Conservation (phyloP, 2,888 invertebrate species). For the Tenthredo mesomela region DNA sequence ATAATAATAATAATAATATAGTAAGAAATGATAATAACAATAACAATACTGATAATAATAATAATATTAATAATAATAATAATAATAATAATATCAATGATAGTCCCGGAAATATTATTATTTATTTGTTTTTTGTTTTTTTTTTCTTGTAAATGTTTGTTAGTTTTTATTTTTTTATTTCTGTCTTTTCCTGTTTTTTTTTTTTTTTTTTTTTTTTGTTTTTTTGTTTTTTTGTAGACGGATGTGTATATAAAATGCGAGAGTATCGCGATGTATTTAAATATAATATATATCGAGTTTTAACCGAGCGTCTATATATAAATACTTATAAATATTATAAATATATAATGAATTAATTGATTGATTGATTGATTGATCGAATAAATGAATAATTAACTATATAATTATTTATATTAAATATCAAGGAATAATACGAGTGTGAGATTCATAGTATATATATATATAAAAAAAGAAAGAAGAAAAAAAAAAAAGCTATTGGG, state of each 20-base stretch:
- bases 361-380: neutral
- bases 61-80: neutral
- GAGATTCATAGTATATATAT: conserved; percentile 51
- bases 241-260: too few relatives aligned
- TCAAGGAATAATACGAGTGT: conserved; percentile 59
- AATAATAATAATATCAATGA: too few relatives aligned
- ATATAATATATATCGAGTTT: too few relatives aligned
- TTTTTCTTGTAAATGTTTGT: neutral
- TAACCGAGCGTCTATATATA: conserved; percentile 52
- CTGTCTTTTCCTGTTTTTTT: too few relatives aligned
- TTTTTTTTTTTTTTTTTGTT: too few relatives aligned
- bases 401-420: conserved; percentile 68
- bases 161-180: neutral
- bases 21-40: neutral
- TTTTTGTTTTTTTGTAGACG: too few relatives aligned
- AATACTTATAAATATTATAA: conserved; percentile 49
- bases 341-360: neutral
- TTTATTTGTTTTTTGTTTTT: too few relatives aligned
- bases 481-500: neutral
- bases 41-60: neutral
- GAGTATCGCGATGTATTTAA: too few relatives aligned
- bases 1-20: conserved; percentile 2
- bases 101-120: conserved; percentile 26
- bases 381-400: neutral
- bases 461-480: neutral